Percentiles rank a stretch among this genome's conserved stretches.
Conservation (phyloP, 2,888 invertebrate species). For the Cinara cedri region DNA sequence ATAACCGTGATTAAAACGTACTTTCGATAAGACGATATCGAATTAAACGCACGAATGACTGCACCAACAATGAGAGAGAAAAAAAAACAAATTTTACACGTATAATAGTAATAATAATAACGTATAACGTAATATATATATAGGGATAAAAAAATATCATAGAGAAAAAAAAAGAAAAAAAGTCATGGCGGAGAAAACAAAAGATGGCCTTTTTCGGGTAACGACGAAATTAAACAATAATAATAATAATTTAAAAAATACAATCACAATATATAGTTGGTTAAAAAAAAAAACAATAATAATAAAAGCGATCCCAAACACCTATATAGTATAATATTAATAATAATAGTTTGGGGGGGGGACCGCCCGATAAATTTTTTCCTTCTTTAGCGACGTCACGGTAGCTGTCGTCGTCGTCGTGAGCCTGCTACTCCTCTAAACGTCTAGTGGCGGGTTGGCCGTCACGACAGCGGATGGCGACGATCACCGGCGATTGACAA, state of each 20-base stretch:
- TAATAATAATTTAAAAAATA: slow-evolving; percentile 51
- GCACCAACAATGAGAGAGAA: too few relatives aligned
- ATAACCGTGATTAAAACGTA: too few relatives aligned
- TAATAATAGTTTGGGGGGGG: slow-evolving; percentile 30
- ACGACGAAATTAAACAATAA: slow-evolving; percentile 23
- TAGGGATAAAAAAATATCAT: not conserved
- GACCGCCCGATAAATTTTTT: slow-evolving; percentile 16
- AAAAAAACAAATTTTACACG: too few relatives aligned
- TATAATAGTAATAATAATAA: slow-evolving; percentile 25
- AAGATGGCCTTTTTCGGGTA: slow-evolving; percentile 27
- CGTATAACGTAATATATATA: slow-evolving; percentile 33
- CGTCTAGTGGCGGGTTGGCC: slow-evolving; percentile 20
- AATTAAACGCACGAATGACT: too few relatives aligned
- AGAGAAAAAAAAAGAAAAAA: not conserved
- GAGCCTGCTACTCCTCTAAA: slow-evolving; percentile 5
- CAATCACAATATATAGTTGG: slow-evolving; percentile 48
- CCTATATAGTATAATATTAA: slow-evolving; percentile 29
- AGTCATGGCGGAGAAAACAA: not conserved
- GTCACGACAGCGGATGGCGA: slow-evolving; percentile 29
- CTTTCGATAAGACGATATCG: too few relatives aligned
- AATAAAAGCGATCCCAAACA: slow-evolving; percentile 43
- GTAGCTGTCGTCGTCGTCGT: too few relatives aligned
- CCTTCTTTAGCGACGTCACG: not conserved
- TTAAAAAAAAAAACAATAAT: slow-evolving; percentile 6
- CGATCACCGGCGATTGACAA: slow-evolving; percentile 39